These are phyloP conservation scores for Muscicapa comitata DNA, from an alignment of 2,797 vertebrate genomes.

Conservation along the genomic window DNA sequence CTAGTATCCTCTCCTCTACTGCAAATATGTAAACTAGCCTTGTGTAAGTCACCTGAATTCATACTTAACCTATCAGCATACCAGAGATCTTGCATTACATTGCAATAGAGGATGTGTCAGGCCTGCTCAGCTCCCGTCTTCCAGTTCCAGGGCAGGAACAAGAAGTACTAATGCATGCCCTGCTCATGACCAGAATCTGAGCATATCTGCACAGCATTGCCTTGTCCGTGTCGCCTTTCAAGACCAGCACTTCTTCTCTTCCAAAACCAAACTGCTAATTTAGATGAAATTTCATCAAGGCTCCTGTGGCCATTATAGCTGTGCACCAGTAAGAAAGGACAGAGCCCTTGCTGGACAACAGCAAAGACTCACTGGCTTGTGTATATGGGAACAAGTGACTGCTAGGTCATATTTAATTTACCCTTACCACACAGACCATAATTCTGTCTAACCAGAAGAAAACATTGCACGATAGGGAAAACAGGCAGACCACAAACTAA, in stretches of 20 bases:
- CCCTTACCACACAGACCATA: constrained; percentile 11
- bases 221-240: not conserved
- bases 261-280: constrained; percentile 16
- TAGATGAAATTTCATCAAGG: constrained; percentile 16
- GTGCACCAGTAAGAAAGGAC: not conserved
- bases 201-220: not conserved
- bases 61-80: not conserved
- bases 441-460: constrained; percentile 27
- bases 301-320: not conserved
- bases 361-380: not conserved
- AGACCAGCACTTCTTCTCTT: not conserved
- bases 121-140: not conserved
- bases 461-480: constrained; percentile 32
- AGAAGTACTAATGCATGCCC: not conserved
- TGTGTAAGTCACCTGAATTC: not conserved
- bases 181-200: not conserved
- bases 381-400: constrained; percentile 12
- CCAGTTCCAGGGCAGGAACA: not conserved
- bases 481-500: constrained; percentile 25
- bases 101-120: not conserved
- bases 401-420: constrained; percentile 30
- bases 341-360: not conserved
- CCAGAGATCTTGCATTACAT: not conserved
- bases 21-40: not conserved
- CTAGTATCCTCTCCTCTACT: not conserved